These are phyloP conservation scores for Epizoanthus scotinus DNA, from an alignment of 92 coral and sea anemone species.

Conservation along the genomic window DNA sequence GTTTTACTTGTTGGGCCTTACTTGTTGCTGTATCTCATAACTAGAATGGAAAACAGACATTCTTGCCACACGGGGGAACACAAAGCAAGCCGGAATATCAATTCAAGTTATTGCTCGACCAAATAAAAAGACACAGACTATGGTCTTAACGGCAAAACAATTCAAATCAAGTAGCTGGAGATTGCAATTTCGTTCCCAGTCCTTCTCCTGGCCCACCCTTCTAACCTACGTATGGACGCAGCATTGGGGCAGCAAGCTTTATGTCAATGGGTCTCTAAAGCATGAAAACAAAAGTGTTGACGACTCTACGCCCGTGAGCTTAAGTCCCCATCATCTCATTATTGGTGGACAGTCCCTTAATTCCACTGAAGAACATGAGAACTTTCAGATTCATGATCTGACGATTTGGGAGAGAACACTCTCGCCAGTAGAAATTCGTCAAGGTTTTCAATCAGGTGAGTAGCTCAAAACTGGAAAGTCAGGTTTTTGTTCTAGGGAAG, in stretches of 20 bases:
- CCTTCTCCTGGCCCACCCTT: slow-evolving; percentile 23
- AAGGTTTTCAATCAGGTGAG: slow-evolving; percentile 19
- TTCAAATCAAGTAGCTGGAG: background rate
- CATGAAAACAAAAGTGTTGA: background rate
- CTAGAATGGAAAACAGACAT: slow-evolving; percentile 35
- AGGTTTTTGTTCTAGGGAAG: no score
- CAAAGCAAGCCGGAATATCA: slow-evolving; percentile 3
- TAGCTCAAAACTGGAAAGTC: background rate
- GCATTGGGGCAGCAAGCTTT: slow-evolving; percentile 6
- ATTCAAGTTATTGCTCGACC: background rate
- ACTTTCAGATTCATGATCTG: slow-evolving; percentile 27
- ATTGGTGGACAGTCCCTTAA: slow-evolving; percentile 3
- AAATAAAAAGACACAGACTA: background rate
- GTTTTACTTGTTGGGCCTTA: no score
- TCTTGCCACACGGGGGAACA: background rate
- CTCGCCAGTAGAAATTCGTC: slow-evolving; percentile 2
- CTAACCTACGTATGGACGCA: slow-evolving; percentile 14
- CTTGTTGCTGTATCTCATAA: background rate
- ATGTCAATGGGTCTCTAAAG: slow-evolving; percentile 19
- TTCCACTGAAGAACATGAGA: background rate
- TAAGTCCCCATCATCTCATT: background rate
- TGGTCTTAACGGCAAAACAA: background rate
- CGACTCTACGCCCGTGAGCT: background rate
- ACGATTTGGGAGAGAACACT: slow-evolving; percentile 22
- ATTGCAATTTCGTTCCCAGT: background rate